Conservation (phyloP, 2,888 invertebrate species). For the Dasypogon diadema region DNA sequence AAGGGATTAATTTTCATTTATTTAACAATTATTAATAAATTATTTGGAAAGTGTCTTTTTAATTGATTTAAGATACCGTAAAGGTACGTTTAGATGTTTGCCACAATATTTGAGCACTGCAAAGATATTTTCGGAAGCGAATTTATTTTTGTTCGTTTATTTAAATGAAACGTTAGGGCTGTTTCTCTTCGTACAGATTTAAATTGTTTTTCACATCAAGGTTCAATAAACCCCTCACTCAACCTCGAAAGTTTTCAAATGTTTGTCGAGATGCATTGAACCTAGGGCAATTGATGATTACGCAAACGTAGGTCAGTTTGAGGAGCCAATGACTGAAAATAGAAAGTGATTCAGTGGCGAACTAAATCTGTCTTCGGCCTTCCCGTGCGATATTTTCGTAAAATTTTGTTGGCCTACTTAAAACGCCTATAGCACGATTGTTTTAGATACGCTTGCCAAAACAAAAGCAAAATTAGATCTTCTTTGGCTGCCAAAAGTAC, state of each 20-base stretch:
- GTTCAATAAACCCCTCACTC: neutral
- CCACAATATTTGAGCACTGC: too few species aligned
- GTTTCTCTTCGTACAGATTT: neutral
- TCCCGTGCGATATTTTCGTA: neutral
- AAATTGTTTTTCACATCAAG: neutral
- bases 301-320: conserved; percentile 19
- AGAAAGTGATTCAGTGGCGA: neutral
- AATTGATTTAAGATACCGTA: too few species aligned
- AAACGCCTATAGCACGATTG: neutral
- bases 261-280: neutral
- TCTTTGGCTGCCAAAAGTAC: conserved; percentile 2
- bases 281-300: neutral
- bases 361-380: conserved; percentile 1
- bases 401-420: conserved; percentile 1
- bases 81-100: too few species aligned
- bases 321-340: neutral
- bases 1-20: too few species aligned
- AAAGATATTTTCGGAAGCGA: too few species aligned
- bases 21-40: too few species aligned
- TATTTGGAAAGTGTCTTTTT: too few species aligned
- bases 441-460: neutral
- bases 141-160: too few species aligned
- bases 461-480: conserved; percentile 5
- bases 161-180: neutral
- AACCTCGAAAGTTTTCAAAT: neutral